Conservation (phyloP, 2,113 vertebrate genomes). For the Corythornis madagascariensis region DNA sequence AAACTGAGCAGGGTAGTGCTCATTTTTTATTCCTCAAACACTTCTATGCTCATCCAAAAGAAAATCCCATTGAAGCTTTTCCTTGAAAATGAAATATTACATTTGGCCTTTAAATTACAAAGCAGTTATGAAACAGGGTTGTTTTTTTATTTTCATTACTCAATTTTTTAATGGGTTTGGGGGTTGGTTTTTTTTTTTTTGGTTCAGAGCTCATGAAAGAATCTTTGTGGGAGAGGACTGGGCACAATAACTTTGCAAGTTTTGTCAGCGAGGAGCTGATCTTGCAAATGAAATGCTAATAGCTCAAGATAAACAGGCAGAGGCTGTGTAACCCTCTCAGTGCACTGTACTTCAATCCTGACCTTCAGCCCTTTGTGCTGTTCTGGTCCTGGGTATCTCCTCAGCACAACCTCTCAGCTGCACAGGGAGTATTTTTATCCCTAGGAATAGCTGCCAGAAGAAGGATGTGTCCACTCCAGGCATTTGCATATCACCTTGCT, state of each 20-base stretch:
- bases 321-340: neutral
- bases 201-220: neutral
- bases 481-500: conserved; percentile 50
- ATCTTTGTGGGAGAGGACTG: neutral
- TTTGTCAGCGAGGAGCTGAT: neutral
- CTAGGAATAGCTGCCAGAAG: conserved; percentile 5
- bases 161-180: neutral
- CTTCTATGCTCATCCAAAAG: neutral
- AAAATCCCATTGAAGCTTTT: conserved; percentile 21
- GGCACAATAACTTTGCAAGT: neutral
- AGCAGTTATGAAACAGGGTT: neutral
- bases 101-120: conserved; percentile 20
- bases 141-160: neutral
- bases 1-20: neutral
- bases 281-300: conserved; percentile 37
- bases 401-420: conserved; percentile 17
- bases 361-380: conserved; percentile 48
- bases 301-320: neutral
- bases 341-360: conserved; percentile 17
- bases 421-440: conserved; percentile 11
- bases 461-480: conserved; percentile 33
- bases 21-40: neutral
- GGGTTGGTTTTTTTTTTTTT: neutral
- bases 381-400: conserved; percentile 26
- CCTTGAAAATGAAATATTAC: neutral